A percentile compares a stretch with the other conserved stretches of the same genome.
These are phyloP conservation scores for Eueremaeus valkanovi DNA, from an alignment of 2,888 invertebrate genomes.

Conservation along the genomic window DNA sequence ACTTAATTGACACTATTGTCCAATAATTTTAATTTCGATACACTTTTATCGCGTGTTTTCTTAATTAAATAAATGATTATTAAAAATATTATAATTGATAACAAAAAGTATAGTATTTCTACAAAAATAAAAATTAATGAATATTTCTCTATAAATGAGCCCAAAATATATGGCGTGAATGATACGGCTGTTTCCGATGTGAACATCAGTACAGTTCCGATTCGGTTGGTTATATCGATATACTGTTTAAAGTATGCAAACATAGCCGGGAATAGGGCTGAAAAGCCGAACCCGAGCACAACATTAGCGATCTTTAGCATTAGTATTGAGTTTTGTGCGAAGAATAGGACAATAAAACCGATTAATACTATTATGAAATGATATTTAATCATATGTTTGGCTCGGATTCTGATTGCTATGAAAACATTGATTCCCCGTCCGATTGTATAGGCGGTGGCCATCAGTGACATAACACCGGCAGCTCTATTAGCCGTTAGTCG, in stretches of 20 bases:
- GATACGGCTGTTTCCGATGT: background rate
- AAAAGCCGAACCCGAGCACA: background rate
- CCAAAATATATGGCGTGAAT: conserved; percentile 9
- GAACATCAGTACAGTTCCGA: conserved; percentile 11
- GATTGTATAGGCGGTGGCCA: conserved; percentile 11
- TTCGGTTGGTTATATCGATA: background rate
- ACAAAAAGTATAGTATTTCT: background rate
- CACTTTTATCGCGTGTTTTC: background rate
- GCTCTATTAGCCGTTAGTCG: background rate
- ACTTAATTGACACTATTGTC: background rate
- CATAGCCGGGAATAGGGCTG: conserved; percentile 1
- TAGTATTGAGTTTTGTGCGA: background rate
- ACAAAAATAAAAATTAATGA: background rate
- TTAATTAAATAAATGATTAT: background rate
- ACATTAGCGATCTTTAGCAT: background rate
- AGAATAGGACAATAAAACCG: background rate
- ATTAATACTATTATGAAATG: background rate
- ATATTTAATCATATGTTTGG: conserved; percentile 7
- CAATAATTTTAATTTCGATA: background rate
- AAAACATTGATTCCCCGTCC: conserved; percentile 27
- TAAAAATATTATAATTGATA: background rate
- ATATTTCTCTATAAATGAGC: background rate
- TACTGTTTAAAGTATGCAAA: conserved; percentile 16
- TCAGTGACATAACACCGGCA: background rate
- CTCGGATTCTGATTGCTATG: conserved; percentile 3